Evolutionary conservation across 1,140 invertebrate species (phyloP).

Genomic region (Mercenaria mercenaria): DNA sequence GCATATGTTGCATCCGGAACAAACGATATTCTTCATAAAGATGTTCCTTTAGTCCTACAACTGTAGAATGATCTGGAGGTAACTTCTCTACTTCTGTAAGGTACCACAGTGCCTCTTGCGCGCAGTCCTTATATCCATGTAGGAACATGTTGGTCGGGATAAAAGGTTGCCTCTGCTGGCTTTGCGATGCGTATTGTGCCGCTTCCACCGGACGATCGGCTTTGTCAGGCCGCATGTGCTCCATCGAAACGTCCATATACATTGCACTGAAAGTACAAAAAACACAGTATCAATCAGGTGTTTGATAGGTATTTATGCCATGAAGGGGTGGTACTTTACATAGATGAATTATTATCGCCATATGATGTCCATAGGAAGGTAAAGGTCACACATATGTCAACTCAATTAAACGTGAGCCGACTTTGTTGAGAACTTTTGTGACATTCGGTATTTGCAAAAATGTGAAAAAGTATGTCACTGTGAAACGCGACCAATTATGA

Average conservation of each 20-base stretch:
- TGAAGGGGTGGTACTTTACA: no score
- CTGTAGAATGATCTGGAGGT: conserved; percentile 82
- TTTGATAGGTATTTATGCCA: no score
- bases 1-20: conserved; percentile 2
- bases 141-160: conserved; percentile 44
- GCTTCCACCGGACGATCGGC: neutral
- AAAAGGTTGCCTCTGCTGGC: neutral
- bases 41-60: conserved; percentile 83
- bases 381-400: no score
- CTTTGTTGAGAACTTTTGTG: no score
- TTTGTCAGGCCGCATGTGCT: neutral
- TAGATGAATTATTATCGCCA: no score
- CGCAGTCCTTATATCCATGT: conserved; percentile 85
- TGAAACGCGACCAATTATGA: no score
- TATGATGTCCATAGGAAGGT: no score
- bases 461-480: no score
- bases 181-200: neutral
- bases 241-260: neutral
- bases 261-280: neutral
- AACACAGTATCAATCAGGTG: no score
- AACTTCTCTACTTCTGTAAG: conserved; percentile 85
- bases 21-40: conserved; percentile 73
- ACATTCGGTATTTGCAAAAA: no score
- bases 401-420: no score
- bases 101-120: conserved; percentile 84